A percentile compares a stretch with the other conserved stretches of the same genome.
Conservation (phyloP, 2,113 vertebrate genomes). For the Caretta caretta region DNA sequence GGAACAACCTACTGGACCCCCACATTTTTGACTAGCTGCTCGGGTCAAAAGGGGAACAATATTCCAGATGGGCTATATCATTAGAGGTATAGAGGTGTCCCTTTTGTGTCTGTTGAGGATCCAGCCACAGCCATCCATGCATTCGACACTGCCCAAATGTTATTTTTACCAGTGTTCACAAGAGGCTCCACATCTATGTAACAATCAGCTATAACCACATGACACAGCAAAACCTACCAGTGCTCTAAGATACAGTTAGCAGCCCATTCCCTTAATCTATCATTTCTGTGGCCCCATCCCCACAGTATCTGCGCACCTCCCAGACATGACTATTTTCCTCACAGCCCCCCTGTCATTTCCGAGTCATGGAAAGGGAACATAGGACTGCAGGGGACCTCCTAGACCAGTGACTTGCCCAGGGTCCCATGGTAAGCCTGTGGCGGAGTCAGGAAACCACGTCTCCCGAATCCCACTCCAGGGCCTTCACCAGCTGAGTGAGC, state of each 20-base stretch:
- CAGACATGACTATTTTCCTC: too few species aligned
- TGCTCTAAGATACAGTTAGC: neutral
- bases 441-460: neutral
- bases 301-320: too few species aligned
- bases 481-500: neutral
- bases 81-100: neutral
- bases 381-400: too few species aligned
- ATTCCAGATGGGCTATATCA: neutral
- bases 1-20: too few species aligned
- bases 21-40: too few species aligned
- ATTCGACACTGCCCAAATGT: neutral
- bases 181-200: too few species aligned
- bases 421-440: neutral
- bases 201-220: neutral
- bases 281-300: too few species aligned
- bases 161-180: neutral
- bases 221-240: neutral
- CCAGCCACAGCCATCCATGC: neutral
- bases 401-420: neutral
- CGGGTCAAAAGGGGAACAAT: too few species aligned
- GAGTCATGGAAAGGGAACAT: neutral
- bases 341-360: neutral
- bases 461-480: neutral
- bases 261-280: neutral
- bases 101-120: neutral